Conservation (phyloP, 2,888 invertebrate genomes). For the Drosophila buzzatii region DNA sequence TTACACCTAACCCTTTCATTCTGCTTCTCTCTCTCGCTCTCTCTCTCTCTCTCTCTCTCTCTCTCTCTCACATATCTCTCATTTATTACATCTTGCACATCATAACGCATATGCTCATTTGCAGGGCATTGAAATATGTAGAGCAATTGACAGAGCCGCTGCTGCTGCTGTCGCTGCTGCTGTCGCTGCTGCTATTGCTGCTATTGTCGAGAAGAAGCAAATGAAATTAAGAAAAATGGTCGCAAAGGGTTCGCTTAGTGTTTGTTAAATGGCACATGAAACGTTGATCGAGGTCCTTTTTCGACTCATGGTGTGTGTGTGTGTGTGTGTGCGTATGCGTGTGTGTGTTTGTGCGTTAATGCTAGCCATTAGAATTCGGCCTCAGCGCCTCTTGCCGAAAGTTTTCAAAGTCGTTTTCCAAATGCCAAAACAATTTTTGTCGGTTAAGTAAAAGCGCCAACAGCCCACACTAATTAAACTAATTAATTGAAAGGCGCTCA, state of each 20-base stretch:
- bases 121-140: conserved; percentile 40
- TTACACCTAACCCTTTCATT: neutral
- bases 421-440: conserved; percentile 63
- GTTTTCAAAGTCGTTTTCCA: conserved; percentile 55
- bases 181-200: conserved; percentile 1
- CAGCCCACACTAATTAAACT: conserved; percentile 67
- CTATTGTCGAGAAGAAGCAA: conserved; percentile 30
- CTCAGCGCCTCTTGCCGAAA: conserved; percentile 43
- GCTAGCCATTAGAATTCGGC: conserved; percentile 63
- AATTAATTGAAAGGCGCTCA: conserved; percentile 46
- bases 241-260: conserved; percentile 73
- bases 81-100: neutral
- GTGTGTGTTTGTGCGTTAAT: conserved; percentile 42
- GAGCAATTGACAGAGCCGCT: conserved; percentile 50
- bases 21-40: neutral
- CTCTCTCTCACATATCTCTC: too few species aligned
- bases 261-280: conserved; percentile 77
- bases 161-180: neutral
- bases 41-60: neutral
- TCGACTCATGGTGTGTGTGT: conserved; percentile 7
- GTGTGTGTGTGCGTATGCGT: conserved; percentile 1
- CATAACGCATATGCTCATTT: neutral
- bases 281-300: conserved; percentile 71
- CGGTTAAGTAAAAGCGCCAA: conserved; percentile 46
- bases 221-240: conserved; percentile 75